A percentile compares a stretch with the other conserved stretches of the same genome.
phyloP scores from a whole-genome alignment of 2,888 invertebrate species.

The Athalia rosae region DNA sequence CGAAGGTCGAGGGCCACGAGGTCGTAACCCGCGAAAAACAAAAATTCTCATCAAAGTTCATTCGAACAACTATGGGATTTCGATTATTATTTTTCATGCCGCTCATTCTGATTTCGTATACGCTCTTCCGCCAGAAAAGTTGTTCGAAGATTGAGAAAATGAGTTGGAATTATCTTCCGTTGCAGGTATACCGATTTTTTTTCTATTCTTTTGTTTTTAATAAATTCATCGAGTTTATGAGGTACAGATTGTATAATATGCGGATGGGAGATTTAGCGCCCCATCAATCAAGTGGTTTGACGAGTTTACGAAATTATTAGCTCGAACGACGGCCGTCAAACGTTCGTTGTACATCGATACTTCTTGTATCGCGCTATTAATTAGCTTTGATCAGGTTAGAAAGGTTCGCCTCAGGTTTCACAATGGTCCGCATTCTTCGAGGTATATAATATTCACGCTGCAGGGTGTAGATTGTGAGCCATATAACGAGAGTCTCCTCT shows the following conservation, averaged over 20 bases:
- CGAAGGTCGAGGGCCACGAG: background rate
- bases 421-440: background rate
- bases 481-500: background rate
- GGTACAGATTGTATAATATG: background rate
- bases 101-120: too few relatives aligned
- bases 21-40: background rate
- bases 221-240: background rate
- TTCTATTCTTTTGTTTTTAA: background rate
- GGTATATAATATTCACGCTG: too few relatives aligned
- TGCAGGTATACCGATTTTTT: background rate
- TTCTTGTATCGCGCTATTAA: conserved; percentile 29
- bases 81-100: too few relatives aligned
- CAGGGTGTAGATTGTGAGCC: background rate
- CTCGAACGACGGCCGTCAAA: background rate
- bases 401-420: background rate
- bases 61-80: too few relatives aligned
- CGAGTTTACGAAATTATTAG: conserved; percentile 12
- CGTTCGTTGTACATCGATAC: conserved; percentile 11
- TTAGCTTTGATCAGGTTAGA: conserved; percentile 32
- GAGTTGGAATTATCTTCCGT: too few relatives aligned
- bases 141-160: too few relatives aligned
- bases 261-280: conserved; percentile 17
- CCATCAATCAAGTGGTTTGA: conserved; percentile 24
- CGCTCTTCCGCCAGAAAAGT: too few relatives aligned
- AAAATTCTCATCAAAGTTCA: too few relatives aligned